Conservation (phyloP, 2,113 vertebrate genomes). For the Pimephales promelas region DNA sequence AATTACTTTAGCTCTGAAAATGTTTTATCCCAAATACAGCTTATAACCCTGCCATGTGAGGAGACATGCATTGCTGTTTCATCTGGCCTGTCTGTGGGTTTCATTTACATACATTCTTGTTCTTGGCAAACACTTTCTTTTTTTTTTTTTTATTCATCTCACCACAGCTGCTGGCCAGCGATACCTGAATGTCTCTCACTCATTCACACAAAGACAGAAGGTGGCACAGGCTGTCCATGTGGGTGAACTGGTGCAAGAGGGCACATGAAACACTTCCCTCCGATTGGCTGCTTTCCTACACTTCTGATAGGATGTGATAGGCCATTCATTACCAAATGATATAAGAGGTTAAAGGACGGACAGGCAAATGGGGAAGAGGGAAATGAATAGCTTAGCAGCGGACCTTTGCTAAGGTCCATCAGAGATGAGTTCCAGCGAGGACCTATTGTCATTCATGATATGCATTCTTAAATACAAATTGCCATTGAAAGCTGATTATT, state of each 20-base stretch:
- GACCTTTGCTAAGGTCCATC: constrained; percentile 41
- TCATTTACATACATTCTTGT: constrained; percentile 21
- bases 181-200: constrained; percentile 20
- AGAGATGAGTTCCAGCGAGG: constrained; percentile 5
- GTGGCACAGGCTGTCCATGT: constrained; percentile 56
- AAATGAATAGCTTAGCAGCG: constrained; percentile 47
- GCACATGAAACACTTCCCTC: constrained; percentile 52
- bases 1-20: not conserved
- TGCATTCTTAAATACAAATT: constrained; percentile 26
- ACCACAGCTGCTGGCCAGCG: constrained; percentile 49
- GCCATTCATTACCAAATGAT: constrained; percentile 51
- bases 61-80: not conserved
- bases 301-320: constrained; percentile 46
- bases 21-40: not conserved
- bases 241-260: constrained; percentile 54
- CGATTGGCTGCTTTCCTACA: constrained; percentile 50
- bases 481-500: constrained; percentile 40
- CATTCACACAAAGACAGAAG: constrained; percentile 52
- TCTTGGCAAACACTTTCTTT: constrained; percentile 16
- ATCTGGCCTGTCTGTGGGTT: not conserved
- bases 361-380: constrained; percentile 17
- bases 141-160: constrained; percentile 31
- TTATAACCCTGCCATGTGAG: too few relatives aligned
- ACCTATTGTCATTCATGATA: constrained; percentile 38
- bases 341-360: not conserved